These are phyloP conservation scores for Paguma larvata DNA, from an alignment of 2,797 vertebrate genomes.

Conservation along the genomic window DNA sequence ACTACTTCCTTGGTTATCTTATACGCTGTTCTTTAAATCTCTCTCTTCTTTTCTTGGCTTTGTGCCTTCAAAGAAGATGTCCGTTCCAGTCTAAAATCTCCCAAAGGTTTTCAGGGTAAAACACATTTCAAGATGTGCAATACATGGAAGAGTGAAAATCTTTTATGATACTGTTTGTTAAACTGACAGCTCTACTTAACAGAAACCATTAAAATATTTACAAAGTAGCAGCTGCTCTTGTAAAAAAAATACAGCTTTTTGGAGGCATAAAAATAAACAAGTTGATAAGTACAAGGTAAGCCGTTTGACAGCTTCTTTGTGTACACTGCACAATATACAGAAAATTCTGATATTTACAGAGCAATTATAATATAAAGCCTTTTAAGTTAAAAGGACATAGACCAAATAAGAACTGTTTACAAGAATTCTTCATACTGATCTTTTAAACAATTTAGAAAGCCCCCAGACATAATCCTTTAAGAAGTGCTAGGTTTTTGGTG, in stretches of 20 bases:
- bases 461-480: conserved; percentile 66
- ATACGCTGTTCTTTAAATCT: conserved; percentile 75
- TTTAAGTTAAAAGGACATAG: conserved; percentile 75
- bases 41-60: conserved; percentile 71
- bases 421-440: conserved; percentile 70
- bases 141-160: conserved; percentile 83
- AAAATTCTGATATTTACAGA: conserved; percentile 80
- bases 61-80: conserved; percentile 75
- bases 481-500: conserved; percentile 43
- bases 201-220: conserved; percentile 88
- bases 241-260: conserved; percentile 80
- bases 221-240: conserved; percentile 87
- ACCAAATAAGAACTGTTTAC: conserved; percentile 45
- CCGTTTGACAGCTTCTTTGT: conserved; percentile 84
- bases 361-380: conserved; percentile 73
- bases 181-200: conserved; percentile 87
- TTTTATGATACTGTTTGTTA: conserved; percentile 84
- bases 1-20: conserved; percentile 36
- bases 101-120: conserved; percentile 81
- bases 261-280: conserved; percentile 88
- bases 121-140: conserved; percentile 80
- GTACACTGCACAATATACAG: conserved; percentile 75
- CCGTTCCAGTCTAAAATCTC: conserved; percentile 75
- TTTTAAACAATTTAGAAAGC: conserved; percentile 71
- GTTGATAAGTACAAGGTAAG: conserved; percentile 87